A percentile compares a stretch with the other conserved stretches of the same genome.
phyloP scores from a whole-genome alignment of 53 echinoderm and acorn worm genomes.

The Holothuria scabra region DNA sequence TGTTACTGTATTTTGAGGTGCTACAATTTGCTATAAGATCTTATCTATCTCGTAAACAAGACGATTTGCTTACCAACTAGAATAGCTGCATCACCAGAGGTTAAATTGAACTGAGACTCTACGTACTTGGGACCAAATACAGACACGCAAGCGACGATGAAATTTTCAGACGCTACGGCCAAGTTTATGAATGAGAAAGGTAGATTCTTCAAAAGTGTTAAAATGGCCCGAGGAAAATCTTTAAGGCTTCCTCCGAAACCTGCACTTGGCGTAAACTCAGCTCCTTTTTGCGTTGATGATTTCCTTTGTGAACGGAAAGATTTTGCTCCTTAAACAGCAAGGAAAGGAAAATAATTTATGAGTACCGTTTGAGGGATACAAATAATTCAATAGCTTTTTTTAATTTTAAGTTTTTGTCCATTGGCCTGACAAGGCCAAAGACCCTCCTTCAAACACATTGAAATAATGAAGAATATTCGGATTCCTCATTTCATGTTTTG shows the following conservation, averaged over 20 bases:
- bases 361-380: too few relatives aligned
- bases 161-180: constrained; percentile 72
- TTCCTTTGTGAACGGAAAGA: background rate
- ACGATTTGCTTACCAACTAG: constrained; percentile 57
- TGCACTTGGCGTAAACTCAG: constrained; percentile 55
- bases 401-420: too few relatives aligned
- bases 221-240: constrained; percentile 83
- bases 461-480: too few relatives aligned
- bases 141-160: constrained; percentile 84
- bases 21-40: too few relatives aligned
- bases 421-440: too few relatives aligned
- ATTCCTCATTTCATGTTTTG: too few relatives aligned
- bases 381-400: too few relatives aligned
- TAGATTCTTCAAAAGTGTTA: constrained; percentile 75
- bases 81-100: constrained; percentile 81
- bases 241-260: constrained; percentile 40
- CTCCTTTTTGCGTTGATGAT: constrained; percentile 63
- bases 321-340: constrained; percentile 13
- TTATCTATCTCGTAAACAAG: background rate
- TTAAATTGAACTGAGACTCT: constrained; percentile 88
- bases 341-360: too few relatives aligned
- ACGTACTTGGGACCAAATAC: constrained; percentile 92
- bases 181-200: constrained; percentile 77
- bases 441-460: too few relatives aligned
- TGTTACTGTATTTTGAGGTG: too few relatives aligned